Conservation (phyloP, 2,888 invertebrate species). For the Mythimna lalbum region DNA sequence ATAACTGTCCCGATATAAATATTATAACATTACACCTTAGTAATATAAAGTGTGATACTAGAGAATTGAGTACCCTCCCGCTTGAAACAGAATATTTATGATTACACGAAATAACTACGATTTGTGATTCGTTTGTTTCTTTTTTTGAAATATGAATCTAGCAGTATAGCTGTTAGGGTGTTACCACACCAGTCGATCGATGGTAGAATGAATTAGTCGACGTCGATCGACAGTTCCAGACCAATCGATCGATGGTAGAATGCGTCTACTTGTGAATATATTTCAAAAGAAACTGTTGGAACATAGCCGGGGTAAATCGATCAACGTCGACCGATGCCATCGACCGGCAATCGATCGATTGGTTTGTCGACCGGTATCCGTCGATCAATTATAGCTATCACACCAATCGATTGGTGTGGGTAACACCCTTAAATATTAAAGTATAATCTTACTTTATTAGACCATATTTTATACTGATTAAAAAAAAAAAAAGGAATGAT, state of each 20-base stretch:
- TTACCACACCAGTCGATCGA: no score
- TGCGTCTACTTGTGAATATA: no score
- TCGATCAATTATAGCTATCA: no score
- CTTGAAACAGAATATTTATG: constrained; percentile 38
- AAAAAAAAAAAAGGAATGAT: constrained; percentile 10
- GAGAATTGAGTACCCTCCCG: constrained; percentile 73
- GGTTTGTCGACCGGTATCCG: no score
- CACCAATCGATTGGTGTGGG: no score
- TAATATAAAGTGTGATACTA: constrained; percentile 82
- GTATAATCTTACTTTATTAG: constrained; percentile 25
- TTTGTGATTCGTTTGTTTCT: constrained; percentile 9
- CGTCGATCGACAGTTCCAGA: no score
- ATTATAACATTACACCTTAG: constrained; percentile 70
- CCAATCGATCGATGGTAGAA: no score
- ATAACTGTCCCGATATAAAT: constrained; percentile 44
- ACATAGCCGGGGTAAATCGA: no score
- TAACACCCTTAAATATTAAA: constrained; percentile 9
- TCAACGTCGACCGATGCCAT: no score
- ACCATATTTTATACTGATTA: constrained; percentile 26
- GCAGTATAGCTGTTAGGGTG: constrained; percentile 1
- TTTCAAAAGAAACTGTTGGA: no score
- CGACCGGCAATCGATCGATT: no score
- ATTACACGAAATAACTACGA: constrained; percentile 14
- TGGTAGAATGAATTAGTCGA: no score
- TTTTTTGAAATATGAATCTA: constrained; percentile 8